Conservation (phyloP, 2,113 vertebrate species). For the Aegithalos caudatus region DNA sequence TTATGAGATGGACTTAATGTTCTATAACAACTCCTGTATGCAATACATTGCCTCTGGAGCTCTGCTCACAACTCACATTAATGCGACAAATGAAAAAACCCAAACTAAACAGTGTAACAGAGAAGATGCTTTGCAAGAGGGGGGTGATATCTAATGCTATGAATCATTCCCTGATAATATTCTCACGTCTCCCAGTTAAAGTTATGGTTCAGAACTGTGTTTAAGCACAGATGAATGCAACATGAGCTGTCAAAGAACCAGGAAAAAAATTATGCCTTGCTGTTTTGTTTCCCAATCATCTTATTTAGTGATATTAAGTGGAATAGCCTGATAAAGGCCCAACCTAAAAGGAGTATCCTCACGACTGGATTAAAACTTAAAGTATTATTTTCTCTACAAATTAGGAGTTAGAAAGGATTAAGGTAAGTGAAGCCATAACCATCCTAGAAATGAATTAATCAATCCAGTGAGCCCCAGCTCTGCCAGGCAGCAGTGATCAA, state of each 20-base stretch:
- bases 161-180: neutral
- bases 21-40: constrained; percentile 49
- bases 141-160: neutral
- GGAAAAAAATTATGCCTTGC: neutral
- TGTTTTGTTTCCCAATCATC: neutral
- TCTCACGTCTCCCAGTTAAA: neutral
- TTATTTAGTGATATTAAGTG: neutral
- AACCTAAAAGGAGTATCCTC: neutral
- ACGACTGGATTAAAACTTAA: neutral
- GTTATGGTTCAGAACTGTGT: neutral
- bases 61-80: constrained; percentile 53
- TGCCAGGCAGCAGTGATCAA: neutral
- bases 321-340: neutral
- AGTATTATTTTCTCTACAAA: neutral
- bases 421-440: neutral
- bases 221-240: neutral
- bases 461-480: neutral
- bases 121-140: neutral
- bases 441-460: neutral
- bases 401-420: neutral
- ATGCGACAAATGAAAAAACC: neutral
- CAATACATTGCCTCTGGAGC: constrained; percentile 38
- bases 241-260: neutral
- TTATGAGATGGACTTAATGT: constrained; percentile 63
- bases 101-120: neutral